These are phyloP conservation scores for Mohoua ochrocephala DNA, from an alignment of 2,113 vertebrate species.

Conservation along the genomic window DNA sequence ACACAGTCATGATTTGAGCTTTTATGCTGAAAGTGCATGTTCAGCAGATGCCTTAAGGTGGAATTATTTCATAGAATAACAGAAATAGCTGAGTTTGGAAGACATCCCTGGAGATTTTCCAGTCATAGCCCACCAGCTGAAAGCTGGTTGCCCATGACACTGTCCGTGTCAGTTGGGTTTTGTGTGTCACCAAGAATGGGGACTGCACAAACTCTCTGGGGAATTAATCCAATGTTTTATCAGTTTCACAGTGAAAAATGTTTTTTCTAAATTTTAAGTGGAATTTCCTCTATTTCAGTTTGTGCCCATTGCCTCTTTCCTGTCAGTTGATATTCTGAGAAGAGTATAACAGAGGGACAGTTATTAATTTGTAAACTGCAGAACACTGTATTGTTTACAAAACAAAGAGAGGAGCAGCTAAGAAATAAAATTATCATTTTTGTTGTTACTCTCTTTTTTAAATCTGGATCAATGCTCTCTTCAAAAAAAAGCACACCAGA, in stretches of 20 bases:
- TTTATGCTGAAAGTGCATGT: background rate
- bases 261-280: background rate
- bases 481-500: background rate
- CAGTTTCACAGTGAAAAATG: background rate
- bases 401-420: background rate
- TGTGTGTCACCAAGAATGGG: background rate
- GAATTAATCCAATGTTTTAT: background rate
- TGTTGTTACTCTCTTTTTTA: background rate
- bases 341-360: background rate
- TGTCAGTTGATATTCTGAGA: background rate
- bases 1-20: background rate
- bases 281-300: background rate
- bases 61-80: background rate
- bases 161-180: background rate
- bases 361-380: background rate
- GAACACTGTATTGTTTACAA: background rate
- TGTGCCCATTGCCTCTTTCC: background rate
- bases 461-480: background rate
- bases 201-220: background rate
- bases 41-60: background rate
- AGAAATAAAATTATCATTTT: background rate
- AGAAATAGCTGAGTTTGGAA: background rate
- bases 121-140: background rate
- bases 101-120: background rate
- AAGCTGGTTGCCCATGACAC: background rate